Percentiles rank a stretch among this genome's conserved stretches.
Conservation (phyloP, 2,113 vertebrate species). For the Anhinga anhinga region DNA sequence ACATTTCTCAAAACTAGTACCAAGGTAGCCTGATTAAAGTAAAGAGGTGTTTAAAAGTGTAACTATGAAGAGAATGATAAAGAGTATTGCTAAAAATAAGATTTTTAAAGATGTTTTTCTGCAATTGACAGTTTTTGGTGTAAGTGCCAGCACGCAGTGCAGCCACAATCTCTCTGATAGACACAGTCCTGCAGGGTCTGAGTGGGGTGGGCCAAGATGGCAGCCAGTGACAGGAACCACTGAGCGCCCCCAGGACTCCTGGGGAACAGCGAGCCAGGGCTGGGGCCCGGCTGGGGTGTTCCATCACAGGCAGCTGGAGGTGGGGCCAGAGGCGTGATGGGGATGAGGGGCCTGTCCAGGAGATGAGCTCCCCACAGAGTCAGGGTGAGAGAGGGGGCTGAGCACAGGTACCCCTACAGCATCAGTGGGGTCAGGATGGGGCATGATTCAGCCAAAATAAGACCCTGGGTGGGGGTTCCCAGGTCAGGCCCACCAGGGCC, state of each 20-base stretch:
- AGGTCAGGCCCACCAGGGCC: background rate
- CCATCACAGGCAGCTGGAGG: background rate
- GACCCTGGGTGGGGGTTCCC: background rate
- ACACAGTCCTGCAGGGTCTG: background rate
- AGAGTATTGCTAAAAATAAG: background rate
- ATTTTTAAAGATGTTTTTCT: background rate
- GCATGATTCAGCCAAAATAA: background rate
- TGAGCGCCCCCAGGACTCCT: background rate
- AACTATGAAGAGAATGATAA: background rate
- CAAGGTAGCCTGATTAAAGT: background rate
- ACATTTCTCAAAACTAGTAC: background rate
- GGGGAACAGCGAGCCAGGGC: background rate
- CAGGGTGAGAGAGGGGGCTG: background rate
- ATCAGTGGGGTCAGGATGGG: too few relatives aligned
- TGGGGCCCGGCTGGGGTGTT: fast-evolving
- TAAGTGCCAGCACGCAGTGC: fast-evolving
- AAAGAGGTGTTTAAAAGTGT: background rate
- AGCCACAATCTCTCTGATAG: background rate
- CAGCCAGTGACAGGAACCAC: background rate
- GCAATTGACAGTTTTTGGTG: background rate
- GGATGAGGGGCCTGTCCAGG: background rate
- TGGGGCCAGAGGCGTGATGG: fast-evolving
- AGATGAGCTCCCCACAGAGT: background rate
- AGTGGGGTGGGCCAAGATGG: background rate
- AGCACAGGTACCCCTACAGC: background rate